phyloP scores from a whole-genome alignment of 2,113 vertebrate genomes.

The Paradoxurus hermaphroditus region DNA sequence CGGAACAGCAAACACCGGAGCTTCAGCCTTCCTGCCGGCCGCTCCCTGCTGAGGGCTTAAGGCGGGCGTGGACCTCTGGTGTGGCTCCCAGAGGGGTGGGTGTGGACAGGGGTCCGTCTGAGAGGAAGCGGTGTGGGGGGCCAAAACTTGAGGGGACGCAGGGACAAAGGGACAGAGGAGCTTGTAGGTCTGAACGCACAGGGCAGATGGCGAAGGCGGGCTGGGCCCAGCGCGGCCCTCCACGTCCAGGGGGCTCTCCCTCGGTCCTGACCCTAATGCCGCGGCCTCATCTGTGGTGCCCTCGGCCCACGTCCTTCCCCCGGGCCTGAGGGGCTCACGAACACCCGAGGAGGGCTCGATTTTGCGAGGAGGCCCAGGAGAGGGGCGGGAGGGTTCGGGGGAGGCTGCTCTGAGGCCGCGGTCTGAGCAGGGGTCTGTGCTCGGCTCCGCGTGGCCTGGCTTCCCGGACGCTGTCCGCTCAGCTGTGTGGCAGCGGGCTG shows the following conservation, averaged over 20 bases:
- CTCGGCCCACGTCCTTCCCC: accelerated
- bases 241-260: too few relatives aligned
- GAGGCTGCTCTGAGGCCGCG: background rate
- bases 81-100: accelerated
- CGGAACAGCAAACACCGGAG: too few relatives aligned
- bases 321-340: background rate
- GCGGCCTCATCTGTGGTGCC: background rate
- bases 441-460: too few relatives aligned
- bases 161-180: accelerated
- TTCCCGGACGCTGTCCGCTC: background rate
- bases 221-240: accelerated
- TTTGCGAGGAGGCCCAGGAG: background rate
- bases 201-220: accelerated
- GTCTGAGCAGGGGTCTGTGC: background rate
- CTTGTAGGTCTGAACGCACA: background rate
- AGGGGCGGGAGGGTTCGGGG: accelerated
- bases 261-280: accelerated
- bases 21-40: too few relatives aligned
- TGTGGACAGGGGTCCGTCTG: background rate
- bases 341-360: too few relatives aligned
- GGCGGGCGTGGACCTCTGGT: background rate
- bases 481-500: too few relatives aligned
- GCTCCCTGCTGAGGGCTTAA: background rate
- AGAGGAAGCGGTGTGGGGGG: background rate
- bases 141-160: accelerated